Base-by-base conservation (phyloP, 2,797 vertebrate genomes). In the Eulemur albifrons region DNA sequence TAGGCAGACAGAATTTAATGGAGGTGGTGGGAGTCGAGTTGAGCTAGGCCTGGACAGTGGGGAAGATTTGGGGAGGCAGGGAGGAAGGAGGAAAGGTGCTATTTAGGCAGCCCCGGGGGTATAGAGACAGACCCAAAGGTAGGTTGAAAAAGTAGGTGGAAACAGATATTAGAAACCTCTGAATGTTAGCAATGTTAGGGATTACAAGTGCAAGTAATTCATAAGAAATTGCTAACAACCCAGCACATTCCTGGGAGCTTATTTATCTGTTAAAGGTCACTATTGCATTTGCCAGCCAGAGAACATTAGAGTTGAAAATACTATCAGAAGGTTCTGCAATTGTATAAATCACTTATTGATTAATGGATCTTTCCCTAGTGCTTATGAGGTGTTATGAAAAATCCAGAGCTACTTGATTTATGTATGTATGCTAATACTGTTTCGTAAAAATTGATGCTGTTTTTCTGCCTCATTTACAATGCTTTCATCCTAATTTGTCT, bases 351-450 rank as follows among this genome's bases (percentile, higher is more conserved):
- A 86, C 45, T 95, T 90, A 52, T 3, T 79, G 83, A 95, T 75
- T 96, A 90, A 90, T 15, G 65, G 25, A 50, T 7, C 48, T 90
- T 84, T 95, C 69, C 94, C 52, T 96, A 88, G 50, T 88, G 88
- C 50, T 93, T 88, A 85, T 54, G 35, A 57, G 92, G 20, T 94
- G 4, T 77, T 75, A 72, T 88, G 45, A 85, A 93, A 95, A 95
- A 92, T 76, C 43, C 27, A 91, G 50, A 95, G 75, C 40, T 77
- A 81, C 15, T 90, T 95, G 9, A 96, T 95, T 90, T 91, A 87
- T 92, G 90, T 94, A 76, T 86, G 23, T 48, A 40, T 80, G 0
- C 0, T 79, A 45, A 67, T 57, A 52, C 45, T 69, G 4, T 84
- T 94, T 85, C 25, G 96, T 91, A 95, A 96, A 17, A 96, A 8